Base-by-base conservation (phyloP, 2,888 invertebrate species). In the Diarsia brunnea region DNA sequence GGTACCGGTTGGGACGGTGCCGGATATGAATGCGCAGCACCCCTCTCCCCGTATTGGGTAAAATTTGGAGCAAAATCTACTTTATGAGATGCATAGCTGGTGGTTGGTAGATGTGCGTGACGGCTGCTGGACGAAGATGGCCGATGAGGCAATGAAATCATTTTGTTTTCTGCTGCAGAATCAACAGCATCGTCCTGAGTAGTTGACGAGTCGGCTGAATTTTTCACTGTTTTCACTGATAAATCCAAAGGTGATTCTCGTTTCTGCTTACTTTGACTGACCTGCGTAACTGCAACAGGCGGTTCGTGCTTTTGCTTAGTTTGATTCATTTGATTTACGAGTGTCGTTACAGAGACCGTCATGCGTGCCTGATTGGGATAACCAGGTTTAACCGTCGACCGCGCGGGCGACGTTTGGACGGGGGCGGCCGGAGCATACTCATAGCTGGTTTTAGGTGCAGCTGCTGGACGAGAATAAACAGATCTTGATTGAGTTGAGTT, bases 121-220 rank as follows among this genome's bases (percentile, higher is more conserved):
- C 94, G 91, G 84, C 85, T 92, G 82, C 89, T 92, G 80, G 91
- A 92, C 43, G 95, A 91, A 65, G 94, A 87, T 49, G 94, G 92
- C 63, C 95, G 93, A 72, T 93, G 90, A 87, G 93, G 94, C 72
- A 94, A 79, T 47, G 93, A 85, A 77, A 94, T 84, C 58, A 89
- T 89, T 90, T 95, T 95, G 89, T 87, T 94, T 82, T 96, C 96
- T 79, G 91, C 87, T 38, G 90, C 93, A 24, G 96, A 96, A 89
- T 97, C 97, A 21, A 96, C 90, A 5, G 96, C 93, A 73, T 97
- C 97, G 89, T 98, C 98, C 89, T 97, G 97, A 21, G 98, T 98
- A 0, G 99, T 98, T 0, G 98, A 98, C 0, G 98, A 98, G 94
- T 99, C 98, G 0, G 99, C 98, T 7, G 98, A 98, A 69, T 98